Conservation (phyloP, 2,113 vertebrate species). For the Trematomus loennbergii region DNA sequence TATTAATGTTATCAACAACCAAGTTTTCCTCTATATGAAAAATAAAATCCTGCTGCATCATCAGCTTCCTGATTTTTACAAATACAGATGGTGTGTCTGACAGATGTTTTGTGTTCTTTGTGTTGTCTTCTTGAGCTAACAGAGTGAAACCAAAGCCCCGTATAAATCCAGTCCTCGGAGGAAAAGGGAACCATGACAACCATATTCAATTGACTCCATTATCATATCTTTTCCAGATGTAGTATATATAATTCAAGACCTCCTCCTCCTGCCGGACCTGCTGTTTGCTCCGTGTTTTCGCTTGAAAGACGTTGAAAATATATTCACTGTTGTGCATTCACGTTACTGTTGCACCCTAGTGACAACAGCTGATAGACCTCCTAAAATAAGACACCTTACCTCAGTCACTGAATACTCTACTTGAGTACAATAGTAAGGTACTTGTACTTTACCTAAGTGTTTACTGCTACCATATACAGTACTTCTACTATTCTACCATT, state of each 20-base stretch:
- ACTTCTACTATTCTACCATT: too few relatives aligned
- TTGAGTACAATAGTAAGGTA: too few relatives aligned
- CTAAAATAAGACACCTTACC: slow-evolving; percentile 5
- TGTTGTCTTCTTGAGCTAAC: slow-evolving; percentile 9
- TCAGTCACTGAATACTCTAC: neutral
- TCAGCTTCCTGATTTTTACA: neutral
- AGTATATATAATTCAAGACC: slow-evolving; percentile 37
- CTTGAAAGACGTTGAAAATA: slow-evolving; percentile 25
- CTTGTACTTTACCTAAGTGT: too few relatives aligned
- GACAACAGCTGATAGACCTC: slow-evolving; percentile 22
- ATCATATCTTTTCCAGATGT: slow-evolving; percentile 78
- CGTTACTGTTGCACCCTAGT: slow-evolving; percentile 8
- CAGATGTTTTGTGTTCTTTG: slow-evolving; percentile 25
- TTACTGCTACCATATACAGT: too few relatives aligned
- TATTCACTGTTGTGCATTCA: slow-evolving; percentile 15
- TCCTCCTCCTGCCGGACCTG: slow-evolving; percentile 1
- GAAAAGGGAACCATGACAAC: slow-evolving; percentile 59
- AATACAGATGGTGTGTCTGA: neutral
- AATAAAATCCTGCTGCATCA: neutral
- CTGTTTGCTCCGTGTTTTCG: slow-evolving; percentile 30
- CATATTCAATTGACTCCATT: slow-evolving; percentile 56
- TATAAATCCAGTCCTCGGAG: slow-evolving; percentile 26
- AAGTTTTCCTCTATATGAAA: neutral
- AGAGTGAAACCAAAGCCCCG: neutral
- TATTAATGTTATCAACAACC: too few relatives aligned